A percentile compares a stretch with the other conserved stretches of the same genome.
Conservation (phyloP, 2,797 vertebrate species). For the Enteromius radiatus region DNA sequence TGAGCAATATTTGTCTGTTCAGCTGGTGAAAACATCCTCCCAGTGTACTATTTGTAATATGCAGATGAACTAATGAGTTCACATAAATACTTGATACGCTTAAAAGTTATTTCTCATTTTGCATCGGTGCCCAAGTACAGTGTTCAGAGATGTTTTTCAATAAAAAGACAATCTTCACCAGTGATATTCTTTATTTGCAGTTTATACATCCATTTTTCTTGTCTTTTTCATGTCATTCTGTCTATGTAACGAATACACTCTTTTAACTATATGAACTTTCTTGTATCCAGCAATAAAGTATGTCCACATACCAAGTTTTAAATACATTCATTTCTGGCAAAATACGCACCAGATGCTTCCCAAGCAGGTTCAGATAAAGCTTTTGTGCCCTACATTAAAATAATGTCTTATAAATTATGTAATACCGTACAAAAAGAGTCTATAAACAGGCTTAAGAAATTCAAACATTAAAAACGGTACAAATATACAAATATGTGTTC, state of each 20-base stretch:
- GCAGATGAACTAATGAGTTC: slow-evolving; percentile 19
- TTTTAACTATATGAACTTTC: background rate
- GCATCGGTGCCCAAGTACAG: slow-evolving; percentile 1
- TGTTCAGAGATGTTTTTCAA: slow-evolving; percentile 31
- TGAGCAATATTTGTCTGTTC: background rate
- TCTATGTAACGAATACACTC: background rate
- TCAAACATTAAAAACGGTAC: slow-evolving; percentile 1
- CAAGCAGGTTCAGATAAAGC: background rate
- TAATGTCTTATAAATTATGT: background rate
- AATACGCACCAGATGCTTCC: background rate
- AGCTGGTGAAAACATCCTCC: background rate
- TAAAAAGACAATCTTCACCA: slow-evolving; percentile 35
- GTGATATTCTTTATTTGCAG: slow-evolving; percentile 36
- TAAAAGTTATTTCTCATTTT: background rate
- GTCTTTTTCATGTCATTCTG: background rate
- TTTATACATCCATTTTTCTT: background rate
- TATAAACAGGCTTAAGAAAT: background rate
- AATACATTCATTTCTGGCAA: slow-evolving; percentile 17
- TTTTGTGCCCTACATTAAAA: slow-evolving; percentile 28
- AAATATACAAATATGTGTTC: slow-evolving; percentile 23
- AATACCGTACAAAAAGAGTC: slow-evolving; percentile 17
- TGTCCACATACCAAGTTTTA: background rate
- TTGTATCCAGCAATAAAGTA: slow-evolving; percentile 4
- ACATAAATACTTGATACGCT: background rate
- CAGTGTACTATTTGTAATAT: slow-evolving; percentile 10